Base-by-base conservation (phyloP, 1,140 invertebrate genomes). In the Sarcophaga peregrina region DNA sequence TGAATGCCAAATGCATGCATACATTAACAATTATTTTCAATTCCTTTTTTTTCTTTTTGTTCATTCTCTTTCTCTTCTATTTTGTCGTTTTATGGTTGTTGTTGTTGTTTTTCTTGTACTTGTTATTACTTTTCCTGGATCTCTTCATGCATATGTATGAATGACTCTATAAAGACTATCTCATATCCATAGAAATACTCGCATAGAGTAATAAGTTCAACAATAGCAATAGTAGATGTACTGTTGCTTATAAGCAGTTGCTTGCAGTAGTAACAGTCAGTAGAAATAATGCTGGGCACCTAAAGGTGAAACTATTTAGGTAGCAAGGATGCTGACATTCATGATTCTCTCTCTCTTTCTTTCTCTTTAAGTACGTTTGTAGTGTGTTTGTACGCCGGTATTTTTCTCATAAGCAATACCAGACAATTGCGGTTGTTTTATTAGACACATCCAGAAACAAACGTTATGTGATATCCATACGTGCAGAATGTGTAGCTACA, bases 371-470 rank as follows among this genome's bases (percentile, higher is more conserved):
- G n/a, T n/a, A n/a, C n/a, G n/a, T n/a, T n/a, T n/a, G 8, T 7
- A 5, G 62, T 68, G 62, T 68, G 25, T 37, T n/a, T 17, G n/a
- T 68, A 52, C 1, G 20, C 62, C 17, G 17, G 62, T 68, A 20
- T 68, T 17, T 68, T 68, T 68, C 17, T 68, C 62, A 68, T 68
- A 68, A 68, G 62, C 62, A 17, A 68, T 68, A 78, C 75, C 47
- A 50, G n/a, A 20, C 47, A 20, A 78, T 78, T 78, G 75, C 75
- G 75, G 75, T 52, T 78, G 17, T 78, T 50, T 20, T 78, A 78
- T 78, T 78, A n/a, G 9, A 52, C 50, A 47, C 0, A 78, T 20
- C 0, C 62, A 68, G 8, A 37, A 37, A 37, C 25, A 37, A 37
- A 37, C 25, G 25, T 37, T 2, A 37, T 37, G 25, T n/a, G 13